A percentile compares a stretch with the other conserved stretches of the same genome.
These are phyloP conservation scores for Drosophila testacea DNA, from an alignment of 2,888 invertebrate species.

Conservation along the genomic window DNA sequence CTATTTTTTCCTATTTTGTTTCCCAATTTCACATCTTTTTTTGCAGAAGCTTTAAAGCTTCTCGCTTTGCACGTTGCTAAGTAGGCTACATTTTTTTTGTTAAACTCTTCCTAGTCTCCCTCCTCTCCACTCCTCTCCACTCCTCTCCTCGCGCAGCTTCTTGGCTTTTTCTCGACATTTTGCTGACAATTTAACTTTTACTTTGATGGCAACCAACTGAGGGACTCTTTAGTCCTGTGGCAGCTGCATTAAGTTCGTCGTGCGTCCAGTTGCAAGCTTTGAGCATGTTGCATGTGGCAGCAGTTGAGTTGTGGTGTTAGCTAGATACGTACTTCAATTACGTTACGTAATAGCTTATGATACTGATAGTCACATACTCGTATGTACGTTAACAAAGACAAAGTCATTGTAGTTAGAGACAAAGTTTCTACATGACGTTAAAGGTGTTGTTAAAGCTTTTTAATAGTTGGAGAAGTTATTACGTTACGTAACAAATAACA, in stretches of 20 bases:
- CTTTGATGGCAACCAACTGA: constrained; percentile 1
- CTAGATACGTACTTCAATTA: not conserved
- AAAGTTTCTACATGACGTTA: no score
- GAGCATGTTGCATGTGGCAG: no score
- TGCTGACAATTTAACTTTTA: constrained; percentile 16
- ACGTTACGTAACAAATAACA: no score
- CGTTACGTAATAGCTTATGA: not conserved
- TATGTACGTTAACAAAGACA: no score
- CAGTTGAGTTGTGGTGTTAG: no score
- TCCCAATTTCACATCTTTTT: not conserved
- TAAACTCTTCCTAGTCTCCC: not conserved
- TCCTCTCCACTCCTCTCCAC: not conserved
- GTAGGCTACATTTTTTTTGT: constrained; percentile 25
- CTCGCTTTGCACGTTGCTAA: constrained; percentile 12
- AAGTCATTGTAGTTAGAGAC: no score
- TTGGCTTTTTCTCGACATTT: not conserved
- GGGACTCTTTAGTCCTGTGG: not conserved
- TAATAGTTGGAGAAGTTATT: no score
- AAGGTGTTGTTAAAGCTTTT: no score
- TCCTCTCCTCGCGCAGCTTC: not conserved
- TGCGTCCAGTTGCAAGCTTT: not conserved
- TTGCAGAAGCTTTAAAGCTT: constrained; percentile 27
- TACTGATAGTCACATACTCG: not conserved
- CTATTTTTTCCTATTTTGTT: not conserved
- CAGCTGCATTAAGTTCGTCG: not conserved